phyloP scores from a whole-genome alignment of 2,888 invertebrate species.

The Brachynemurus nebulosus region DNA sequence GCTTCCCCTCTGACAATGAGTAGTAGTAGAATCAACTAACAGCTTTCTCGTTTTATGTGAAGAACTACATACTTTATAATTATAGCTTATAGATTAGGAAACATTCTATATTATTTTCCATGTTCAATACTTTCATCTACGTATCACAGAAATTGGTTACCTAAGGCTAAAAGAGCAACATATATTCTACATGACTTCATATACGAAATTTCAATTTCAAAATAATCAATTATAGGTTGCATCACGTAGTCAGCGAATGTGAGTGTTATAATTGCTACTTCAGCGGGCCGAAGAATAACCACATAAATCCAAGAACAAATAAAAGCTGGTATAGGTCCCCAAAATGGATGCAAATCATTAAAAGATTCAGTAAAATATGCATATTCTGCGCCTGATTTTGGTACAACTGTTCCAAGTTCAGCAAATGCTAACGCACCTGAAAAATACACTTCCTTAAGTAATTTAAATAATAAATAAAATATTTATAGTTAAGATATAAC shows the following conservation, averaged over 20 bases:
- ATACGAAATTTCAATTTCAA: conserved; percentile 28
- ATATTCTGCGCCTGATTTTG: conserved; percentile 70
- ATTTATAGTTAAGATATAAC: too few species aligned
- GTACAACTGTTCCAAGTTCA: conserved; percentile 65
- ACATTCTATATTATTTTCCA: neutral
- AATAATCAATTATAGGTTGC: conserved; percentile 43
- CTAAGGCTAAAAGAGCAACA: conserved; percentile 46
- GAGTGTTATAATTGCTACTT: conserved; percentile 60
- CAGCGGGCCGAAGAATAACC: conserved; percentile 58
- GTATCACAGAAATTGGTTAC: too few species aligned
- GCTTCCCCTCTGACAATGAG: too few species aligned
- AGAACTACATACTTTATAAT: too few species aligned
- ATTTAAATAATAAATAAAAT: too few species aligned
- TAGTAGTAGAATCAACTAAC: too few species aligned
- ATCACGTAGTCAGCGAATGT: conserved; percentile 65
- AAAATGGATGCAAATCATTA: conserved; percentile 48
- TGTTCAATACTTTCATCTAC: too few species aligned
- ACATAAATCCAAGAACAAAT: conserved; percentile 67
- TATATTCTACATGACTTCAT: conserved; percentile 42
- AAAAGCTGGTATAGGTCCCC: conserved; percentile 61
- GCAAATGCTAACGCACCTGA: conserved; percentile 71
- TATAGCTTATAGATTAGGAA: too few species aligned
- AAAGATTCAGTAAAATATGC: conserved; percentile 65
- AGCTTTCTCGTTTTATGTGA: too few species aligned
- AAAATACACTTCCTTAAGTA: too few species aligned